Percentiles rank a stretch among this genome's conserved stretches.
Conservation (phyloP, 2,797 vertebrate genomes). For the Neolamprologus multifasciatus region DNA sequence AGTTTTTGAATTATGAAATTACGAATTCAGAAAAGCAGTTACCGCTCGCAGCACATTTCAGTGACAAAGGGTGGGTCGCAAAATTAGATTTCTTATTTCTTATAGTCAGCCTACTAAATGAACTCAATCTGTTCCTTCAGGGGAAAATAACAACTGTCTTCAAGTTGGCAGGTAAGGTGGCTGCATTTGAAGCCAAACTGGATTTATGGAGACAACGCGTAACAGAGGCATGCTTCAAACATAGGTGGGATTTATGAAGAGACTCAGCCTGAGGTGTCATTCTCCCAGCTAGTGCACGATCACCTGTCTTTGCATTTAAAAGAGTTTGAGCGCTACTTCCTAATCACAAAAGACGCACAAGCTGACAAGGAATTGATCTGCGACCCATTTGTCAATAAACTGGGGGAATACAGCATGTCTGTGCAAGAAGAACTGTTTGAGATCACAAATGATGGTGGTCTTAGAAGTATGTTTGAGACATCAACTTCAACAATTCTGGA, state of each 20-base stretch:
- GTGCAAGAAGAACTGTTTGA: neutral
- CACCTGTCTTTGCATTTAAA: neutral
- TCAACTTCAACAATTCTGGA: neutral
- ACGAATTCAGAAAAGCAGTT: neutral
- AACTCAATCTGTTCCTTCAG: neutral
- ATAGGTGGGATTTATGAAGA: neutral
- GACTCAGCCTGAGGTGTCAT: neutral
- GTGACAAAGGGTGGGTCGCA: neutral
- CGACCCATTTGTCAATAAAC: neutral
- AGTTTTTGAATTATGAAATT: neutral
- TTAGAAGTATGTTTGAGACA: neutral
- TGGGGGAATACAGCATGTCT: neutral
- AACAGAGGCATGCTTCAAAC: neutral
- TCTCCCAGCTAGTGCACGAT: neutral
- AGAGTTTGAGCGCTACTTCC: neutral
- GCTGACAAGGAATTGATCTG: neutral
- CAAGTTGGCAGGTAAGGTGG: neutral
- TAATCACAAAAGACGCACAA: neutral
- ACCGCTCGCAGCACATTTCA: neutral
- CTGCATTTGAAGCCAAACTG: neutral
- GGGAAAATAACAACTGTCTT: neutral
- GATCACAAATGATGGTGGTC: neutral
- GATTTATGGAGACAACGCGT: neutral
- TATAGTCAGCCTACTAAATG: neutral
- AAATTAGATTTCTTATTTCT: neutral